phyloP scores from a whole-genome alignment of 2,113 vertebrate genomes.

The Nipponia nippon region DNA sequence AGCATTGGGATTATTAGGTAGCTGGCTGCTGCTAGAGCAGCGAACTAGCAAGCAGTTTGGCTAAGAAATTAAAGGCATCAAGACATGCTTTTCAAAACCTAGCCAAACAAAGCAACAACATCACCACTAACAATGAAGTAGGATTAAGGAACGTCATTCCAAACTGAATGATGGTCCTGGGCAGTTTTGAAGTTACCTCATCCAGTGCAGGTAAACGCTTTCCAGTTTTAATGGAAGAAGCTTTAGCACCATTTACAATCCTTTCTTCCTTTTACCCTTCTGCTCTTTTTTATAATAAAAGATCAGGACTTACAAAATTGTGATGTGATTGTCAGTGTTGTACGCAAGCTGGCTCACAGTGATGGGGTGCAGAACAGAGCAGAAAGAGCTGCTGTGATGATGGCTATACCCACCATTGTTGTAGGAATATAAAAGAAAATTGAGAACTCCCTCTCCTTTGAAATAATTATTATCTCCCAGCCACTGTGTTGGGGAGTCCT shows the following conservation, averaged over 20 bases:
- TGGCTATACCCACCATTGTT: not conserved
- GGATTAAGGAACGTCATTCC: not conserved
- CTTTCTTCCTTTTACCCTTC: not conserved
- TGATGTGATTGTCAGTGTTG: not conserved
- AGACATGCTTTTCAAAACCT: not conserved
- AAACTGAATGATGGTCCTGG: not conserved
- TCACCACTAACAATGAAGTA: not conserved
- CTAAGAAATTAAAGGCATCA: not conserved
- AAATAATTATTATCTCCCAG: not conserved
- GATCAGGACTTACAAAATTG: not conserved
- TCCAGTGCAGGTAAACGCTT: not conserved
- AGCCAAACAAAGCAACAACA: not conserved
- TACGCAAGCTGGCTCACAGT: not conserved
- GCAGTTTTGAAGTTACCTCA: not conserved
- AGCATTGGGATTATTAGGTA: not conserved
- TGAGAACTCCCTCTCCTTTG: not conserved
- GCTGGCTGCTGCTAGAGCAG: not conserved
- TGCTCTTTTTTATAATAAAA: not conserved
- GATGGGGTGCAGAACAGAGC: not conserved
- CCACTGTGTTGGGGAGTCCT: not conserved
- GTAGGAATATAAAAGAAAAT: not conserved
- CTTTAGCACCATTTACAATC: not conserved
- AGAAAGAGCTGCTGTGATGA: not conserved
- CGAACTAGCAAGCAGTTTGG: not conserved
- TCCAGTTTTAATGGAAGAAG: not conserved